Evolutionary conservation across 2,888 invertebrate genomes (phyloP).

Genomic region (Plebejus anna): DNA sequence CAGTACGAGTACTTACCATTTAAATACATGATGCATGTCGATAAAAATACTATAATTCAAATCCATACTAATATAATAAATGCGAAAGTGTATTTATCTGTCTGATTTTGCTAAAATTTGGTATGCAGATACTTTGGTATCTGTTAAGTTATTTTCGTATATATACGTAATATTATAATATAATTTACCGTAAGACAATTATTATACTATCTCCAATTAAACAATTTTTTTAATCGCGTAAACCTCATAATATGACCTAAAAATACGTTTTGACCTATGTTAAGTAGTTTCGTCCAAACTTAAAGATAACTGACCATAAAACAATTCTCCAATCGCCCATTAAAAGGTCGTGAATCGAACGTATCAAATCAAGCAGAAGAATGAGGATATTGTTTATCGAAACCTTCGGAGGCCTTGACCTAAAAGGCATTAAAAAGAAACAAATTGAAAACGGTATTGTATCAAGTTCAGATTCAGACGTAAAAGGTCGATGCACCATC

Average conservation of each 20-base stretch:
- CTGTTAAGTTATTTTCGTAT: too few species aligned
- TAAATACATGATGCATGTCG: too few species aligned
- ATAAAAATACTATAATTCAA: too few species aligned
- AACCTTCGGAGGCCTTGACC: constrained; percentile 21
- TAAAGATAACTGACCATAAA: neutral
- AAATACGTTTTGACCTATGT: neutral
- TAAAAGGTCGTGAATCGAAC: constrained; percentile 4
- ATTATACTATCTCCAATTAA: too few species aligned
- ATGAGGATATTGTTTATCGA: constrained; percentile 15
- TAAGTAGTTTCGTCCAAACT: neutral
- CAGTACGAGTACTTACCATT: too few species aligned
- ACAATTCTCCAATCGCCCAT: neutral
- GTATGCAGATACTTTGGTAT: too few species aligned
- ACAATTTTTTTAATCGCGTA: too few species aligned
- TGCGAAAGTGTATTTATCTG: too few species aligned
- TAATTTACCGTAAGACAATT: too few species aligned
- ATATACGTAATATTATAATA: too few species aligned
- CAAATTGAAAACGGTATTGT: constrained; percentile 29
- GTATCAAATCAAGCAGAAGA: constrained; percentile 14
- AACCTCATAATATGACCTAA: neutral
- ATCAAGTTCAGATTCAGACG: constrained; percentile 29
- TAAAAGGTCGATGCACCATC: constrained; percentile 30
- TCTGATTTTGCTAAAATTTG: too few species aligned
- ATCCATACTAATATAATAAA: too few species aligned
- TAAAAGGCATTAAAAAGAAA: constrained; percentile 27